A percentile compares a stretch with the other conserved stretches of the same genome.
These are phyloP conservation scores for Myrmophylax atrothorax DNA, from an alignment of 2,113 vertebrate species.

Conservation along the genomic window DNA sequence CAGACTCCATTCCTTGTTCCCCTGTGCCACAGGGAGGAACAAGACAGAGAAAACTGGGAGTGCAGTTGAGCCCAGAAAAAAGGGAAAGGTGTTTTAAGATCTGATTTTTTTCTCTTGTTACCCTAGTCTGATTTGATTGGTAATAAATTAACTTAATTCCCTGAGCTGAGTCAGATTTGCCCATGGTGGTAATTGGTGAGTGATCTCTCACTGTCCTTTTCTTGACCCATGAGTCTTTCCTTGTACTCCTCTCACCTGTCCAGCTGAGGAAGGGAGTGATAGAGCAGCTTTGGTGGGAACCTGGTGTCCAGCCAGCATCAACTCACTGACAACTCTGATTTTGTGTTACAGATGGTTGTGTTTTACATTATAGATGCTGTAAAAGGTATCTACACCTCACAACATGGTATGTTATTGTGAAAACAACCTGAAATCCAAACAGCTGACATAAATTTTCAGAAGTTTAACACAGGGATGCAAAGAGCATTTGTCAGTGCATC, in stretches of 20 bases:
- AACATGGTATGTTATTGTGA: not conserved
- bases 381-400: not conserved
- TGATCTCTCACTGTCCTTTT: not conserved
- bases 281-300: not conserved
- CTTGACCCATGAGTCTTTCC: not conserved
- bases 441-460: not conserved
- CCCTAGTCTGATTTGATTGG: not conserved
- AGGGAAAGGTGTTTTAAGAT: not conserved
- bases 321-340: not conserved
- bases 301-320: not conserved
- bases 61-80: not conserved
- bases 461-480: not conserved
- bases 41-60: not conserved
- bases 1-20: not conserved
- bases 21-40: not conserved
- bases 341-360: not conserved
- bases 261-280: not conserved
- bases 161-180: not conserved
- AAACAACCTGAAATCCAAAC: not conserved
- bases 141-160: not conserved
- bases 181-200: rapidly evolving
- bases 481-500: not conserved
- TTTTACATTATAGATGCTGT: not conserved
- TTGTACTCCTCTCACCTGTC: not conserved
- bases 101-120: not conserved